These are phyloP conservation scores for Lucilia sericata DNA, from an alignment of 1,140 invertebrate species.

Conservation along the genomic window DNA sequence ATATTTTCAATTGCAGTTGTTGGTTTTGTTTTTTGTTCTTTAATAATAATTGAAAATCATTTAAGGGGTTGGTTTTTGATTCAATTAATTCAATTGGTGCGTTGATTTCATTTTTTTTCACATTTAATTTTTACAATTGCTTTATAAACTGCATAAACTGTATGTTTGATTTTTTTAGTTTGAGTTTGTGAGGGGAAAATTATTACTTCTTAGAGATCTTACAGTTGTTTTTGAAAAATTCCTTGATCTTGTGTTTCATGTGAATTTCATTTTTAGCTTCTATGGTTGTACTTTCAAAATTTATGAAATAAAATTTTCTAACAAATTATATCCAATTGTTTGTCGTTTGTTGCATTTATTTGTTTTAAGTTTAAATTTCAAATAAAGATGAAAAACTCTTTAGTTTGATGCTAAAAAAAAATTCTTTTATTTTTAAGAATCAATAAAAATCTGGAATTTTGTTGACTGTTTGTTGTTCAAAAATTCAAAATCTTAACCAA, in stretches of 20 bases:
- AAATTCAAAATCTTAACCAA: constrained; percentile 56
- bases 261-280: too few species aligned
- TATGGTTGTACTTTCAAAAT: constrained; percentile 10
- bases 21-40: not conserved
- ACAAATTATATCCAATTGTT: constrained; percentile 34
- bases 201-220: too few species aligned
- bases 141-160: too few species aligned
- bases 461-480: constrained; percentile 30
- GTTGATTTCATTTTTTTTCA: too few species aligned
- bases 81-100: too few species aligned
- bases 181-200: too few species aligned
- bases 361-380: constrained; percentile 35
- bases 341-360: not conserved
- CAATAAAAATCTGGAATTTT: not conserved
- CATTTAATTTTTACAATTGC: too few species aligned
- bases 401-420: constrained; percentile 15
- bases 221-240: too few species aligned
- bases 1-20: not conserved
- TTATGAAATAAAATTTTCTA: constrained; percentile 11
- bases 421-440: not conserved
- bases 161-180: too few species aligned
- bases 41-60: not conserved
- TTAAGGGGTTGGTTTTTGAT: too few species aligned
- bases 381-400: constrained; percentile 22
- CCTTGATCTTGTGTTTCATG: too few species aligned